Evolutionary conservation across 2,888 invertebrate species (phyloP), one percentile per base, ranked within the genome.

Genomic region (Lasioglossum oenotherae): DNA sequence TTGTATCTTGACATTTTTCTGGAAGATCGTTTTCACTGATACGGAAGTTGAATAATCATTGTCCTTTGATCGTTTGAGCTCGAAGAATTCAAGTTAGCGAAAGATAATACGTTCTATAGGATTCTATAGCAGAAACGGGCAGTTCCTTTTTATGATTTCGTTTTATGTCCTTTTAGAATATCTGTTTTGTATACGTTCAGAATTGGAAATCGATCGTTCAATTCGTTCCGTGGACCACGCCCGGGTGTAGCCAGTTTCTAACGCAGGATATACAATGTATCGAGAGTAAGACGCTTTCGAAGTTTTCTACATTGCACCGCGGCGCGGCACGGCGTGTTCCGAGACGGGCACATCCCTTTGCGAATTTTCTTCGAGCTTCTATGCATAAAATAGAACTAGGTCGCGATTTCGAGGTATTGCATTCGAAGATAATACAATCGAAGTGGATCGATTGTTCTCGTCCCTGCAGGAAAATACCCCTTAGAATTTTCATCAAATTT

Each of bases 161-260:
- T 53, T 53, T 35, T 19, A 19, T 31, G 67, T 19, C 67, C 35
- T 10, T 67, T 67, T 67, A 35, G 31, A 16, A 67, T 19, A 23
- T 31, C 67, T 67, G 67, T 67, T 67, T 67, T 67, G 67, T 35
- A 67, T 67, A 19, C 67, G 19, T 4, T 35, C 38, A 23, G 71
- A 71, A 71, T 41, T 71, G 38, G 71, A 71, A 71, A 71, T 71
- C 71, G 67, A 67, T 67, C 67, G 67, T 67, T 67, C 35, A 19
- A 67, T 67, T 67, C 67, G 67, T 35, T 23, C 19, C 35, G 35
- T 2, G 67, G 67, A 67, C 31, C 64, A 19, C 49, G 19, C 49
- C 19, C 19, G 46, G 5, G 31, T 64, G 31, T 35, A 35, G 67
- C 35, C 67, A 16, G 19, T 35, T 35, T 35, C 67, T 35, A 67